phyloP scores from a whole-genome alignment of 2,888 invertebrate species.

The Clistopyga incitator region DNA sequence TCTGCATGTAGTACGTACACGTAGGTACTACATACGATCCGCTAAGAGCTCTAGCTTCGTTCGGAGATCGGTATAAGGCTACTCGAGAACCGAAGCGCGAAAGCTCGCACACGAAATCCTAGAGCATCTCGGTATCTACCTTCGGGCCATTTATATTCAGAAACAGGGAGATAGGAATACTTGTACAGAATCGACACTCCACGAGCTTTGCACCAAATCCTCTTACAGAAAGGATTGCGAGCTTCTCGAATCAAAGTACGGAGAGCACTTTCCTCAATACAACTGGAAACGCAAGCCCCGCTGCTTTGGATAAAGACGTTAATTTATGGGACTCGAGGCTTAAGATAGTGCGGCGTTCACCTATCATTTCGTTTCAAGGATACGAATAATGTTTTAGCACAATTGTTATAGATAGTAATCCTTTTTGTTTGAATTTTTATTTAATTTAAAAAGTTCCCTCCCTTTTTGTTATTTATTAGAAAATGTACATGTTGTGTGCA shows the following conservation, averaged over 20 bases:
- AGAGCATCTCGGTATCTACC: conserved; percentile 35
- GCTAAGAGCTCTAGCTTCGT: conserved; percentile 6
- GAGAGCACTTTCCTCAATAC: conserved; percentile 14
- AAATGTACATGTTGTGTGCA: no score
- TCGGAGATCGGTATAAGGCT: conserved; percentile 31
- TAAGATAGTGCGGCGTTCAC: neutral
- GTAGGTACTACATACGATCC: conserved; percentile 17
- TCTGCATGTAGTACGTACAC: conserved; percentile 22
- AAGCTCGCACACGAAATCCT: conserved; percentile 43
- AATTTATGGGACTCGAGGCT: neutral
- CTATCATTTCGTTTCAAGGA: neutral
- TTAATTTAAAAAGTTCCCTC: no score
- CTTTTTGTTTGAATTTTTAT: no score
- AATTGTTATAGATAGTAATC: neutral
- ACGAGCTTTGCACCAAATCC: conserved; percentile 37
- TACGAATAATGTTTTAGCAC: neutral
- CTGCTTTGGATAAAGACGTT: conserved; percentile 3
- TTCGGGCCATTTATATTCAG: conserved; percentile 46
- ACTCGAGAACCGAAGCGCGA: conserved; percentile 12
- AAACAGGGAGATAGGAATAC: conserved; percentile 26
- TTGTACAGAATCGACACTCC: conserved; percentile 16
- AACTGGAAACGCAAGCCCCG: conserved; percentile 15
- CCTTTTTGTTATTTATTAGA: no score
- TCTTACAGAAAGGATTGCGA: conserved; percentile 22
- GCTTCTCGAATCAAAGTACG: conserved; percentile 19